Conservation (phyloP, 2,113 vertebrate species). For the Channa argus region DNA sequence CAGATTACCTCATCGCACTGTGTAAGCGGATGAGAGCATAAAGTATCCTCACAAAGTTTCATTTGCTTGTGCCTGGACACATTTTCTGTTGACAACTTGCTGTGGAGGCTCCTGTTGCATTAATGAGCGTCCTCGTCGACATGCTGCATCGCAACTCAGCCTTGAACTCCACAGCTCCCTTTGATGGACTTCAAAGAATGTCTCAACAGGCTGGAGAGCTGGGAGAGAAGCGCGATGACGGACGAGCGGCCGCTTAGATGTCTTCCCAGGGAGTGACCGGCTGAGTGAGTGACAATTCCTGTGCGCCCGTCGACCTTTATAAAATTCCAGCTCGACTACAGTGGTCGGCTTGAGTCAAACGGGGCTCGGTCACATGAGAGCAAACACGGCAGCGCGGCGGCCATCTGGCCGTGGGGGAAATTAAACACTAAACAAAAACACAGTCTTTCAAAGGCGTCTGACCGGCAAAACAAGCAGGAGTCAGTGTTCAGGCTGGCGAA, state of each 20-base stretch:
- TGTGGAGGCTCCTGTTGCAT: conserved; percentile 62
- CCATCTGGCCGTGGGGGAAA: conserved; percentile 74
- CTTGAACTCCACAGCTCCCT: conserved; percentile 70
- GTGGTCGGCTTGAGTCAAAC: conserved; percentile 58
- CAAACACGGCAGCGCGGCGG: conserved; percentile 43
- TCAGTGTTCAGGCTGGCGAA: conserved; percentile 30
- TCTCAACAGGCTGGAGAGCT: conserved; percentile 63
- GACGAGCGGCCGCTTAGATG: conserved; percentile 72
- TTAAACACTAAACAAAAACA: conserved; percentile 69
- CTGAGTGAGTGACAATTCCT: conserved; percentile 76
- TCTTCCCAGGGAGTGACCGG: conserved; percentile 70
- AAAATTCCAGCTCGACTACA: conserved; percentile 74
- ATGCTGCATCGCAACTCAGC: conserved; percentile 51
- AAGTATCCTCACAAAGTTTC: conserved; percentile 9
- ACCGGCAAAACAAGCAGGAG: conserved; percentile 18
- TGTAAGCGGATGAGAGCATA: neutral
- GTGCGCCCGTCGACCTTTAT: conserved; percentile 75
- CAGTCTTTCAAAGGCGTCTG: conserved; percentile 43
- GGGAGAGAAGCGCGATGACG: conserved; percentile 66
- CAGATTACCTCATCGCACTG: conserved; percentile 5
- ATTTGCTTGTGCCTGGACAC: conserved; percentile 14
- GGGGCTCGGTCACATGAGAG: conserved; percentile 62
- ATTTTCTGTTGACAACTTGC: conserved; percentile 51
- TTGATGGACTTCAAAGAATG: conserved; percentile 79
- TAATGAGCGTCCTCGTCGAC: conserved; percentile 63